Evolutionary conservation across 2,797 vertebrate genomes (phyloP).

Genomic region (Phalloptychus januarius): DNA sequence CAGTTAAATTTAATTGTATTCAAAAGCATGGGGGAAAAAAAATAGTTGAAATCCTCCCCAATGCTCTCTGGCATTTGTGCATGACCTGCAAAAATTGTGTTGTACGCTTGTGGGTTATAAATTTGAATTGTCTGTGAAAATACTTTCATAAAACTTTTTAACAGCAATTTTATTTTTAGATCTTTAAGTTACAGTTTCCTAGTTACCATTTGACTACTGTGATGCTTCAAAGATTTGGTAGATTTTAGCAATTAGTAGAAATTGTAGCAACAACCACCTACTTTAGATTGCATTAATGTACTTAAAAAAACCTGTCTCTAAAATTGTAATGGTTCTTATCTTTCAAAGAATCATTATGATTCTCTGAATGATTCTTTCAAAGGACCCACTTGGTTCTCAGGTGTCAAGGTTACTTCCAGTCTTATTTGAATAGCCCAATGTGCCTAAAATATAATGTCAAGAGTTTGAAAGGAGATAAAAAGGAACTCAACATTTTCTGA

Average conservation of each 20-base stretch:
- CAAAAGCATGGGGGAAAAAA: not conserved
- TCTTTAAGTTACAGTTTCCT: not conserved
- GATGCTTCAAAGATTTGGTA: not conserved
- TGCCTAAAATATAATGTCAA: not conserved
- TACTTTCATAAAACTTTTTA: not conserved
- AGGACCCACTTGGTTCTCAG: not conserved
- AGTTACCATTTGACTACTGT: not conserved
- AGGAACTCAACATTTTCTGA: not conserved
- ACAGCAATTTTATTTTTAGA: not conserved
- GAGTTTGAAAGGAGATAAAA: not conserved
- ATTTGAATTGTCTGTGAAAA: not conserved
- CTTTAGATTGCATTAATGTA: not conserved
- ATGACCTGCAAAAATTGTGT: not conserved
- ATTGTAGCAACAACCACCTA: not conserved
- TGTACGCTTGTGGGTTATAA: not conserved
- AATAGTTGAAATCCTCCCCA: not conserved
- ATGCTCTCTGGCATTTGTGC: not conserved
- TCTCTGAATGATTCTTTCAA: too few relatives aligned
- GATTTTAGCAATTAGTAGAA: not conserved
- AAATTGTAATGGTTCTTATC: not conserved
- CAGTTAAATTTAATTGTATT: not conserved
- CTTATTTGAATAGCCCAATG: not conserved
- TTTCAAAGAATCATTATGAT: too few relatives aligned
- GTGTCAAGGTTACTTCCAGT: not conserved
- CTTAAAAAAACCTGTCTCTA: not conserved